Evolutionary conservation across 2,113 vertebrate species (phyloP), one percentile per base, ranked within the genome.

Genomic region (Pantherophis guttatus): DNA sequence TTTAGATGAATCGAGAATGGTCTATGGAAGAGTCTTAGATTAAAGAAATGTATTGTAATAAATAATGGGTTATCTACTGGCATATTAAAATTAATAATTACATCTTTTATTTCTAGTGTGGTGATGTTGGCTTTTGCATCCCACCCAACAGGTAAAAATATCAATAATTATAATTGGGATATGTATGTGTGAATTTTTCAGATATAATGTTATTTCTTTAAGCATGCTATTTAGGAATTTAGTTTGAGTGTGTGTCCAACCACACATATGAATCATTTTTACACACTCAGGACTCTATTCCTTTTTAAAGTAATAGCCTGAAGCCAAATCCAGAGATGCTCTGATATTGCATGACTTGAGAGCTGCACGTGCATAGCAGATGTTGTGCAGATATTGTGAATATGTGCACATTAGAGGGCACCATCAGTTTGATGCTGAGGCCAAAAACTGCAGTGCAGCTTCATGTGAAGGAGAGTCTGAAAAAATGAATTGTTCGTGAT

Each of bases 141-240:
- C 57, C 97, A 97, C 87, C 97, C 98, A 91, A 98, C 97, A 97
- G 98, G 98, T 98, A 97, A 97, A 91, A 93, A 33, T 50, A 65
- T 19, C 13, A 48, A 90, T 53, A 19, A 52, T 15, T 52, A 10
- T 29, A 39, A 53, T 21, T 59, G 19, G 54, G 5, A 58, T 39
- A 10, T 81, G 17, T 89, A 3, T 89, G 29, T 39, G 2, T 89
- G 19, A 1, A 90, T 95, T 90, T 85, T 33, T 0, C 65, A 90
- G 2, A 86, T 59, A 9, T 23, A 19, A 70, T 94, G 39, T 39
- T 70, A 5, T 94, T 94, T 92, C 24, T 48, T 86, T 57, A 17
- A 48, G 29, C 26, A 58, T 92, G 65, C 15, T 87, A 39, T 3
- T 33, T 44, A 21, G 2, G 33, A 81, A 81, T 21, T 39, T 29